Conservation (phyloP, 2,797 vertebrate species). For the Acanthurus tractus region DNA sequence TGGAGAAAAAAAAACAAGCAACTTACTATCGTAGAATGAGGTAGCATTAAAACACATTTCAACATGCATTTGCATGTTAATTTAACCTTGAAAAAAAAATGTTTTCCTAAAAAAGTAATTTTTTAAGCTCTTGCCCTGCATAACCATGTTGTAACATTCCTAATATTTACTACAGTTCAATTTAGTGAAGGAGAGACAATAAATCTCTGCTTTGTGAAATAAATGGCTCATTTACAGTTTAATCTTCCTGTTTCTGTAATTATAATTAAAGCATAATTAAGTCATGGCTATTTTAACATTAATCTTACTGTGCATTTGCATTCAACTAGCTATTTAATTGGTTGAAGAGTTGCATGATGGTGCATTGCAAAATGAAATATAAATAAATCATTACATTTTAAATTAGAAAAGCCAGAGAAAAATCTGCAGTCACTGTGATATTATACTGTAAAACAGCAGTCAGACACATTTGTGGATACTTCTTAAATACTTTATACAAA, state of each 20-base stretch:
- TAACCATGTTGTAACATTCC: no score
- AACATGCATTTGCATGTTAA: no score
- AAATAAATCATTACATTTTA: not conserved
- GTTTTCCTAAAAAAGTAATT: no score
- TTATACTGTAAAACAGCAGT: not conserved
- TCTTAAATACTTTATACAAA: conserved; percentile 83
- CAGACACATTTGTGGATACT: conserved; percentile 16
- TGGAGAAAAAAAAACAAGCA: no score
- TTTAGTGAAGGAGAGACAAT: not conserved
- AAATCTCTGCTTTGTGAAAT: not conserved
- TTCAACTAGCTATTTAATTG: not conserved
- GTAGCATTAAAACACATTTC: no score
- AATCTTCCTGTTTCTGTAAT: no score
- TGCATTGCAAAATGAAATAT: not conserved
- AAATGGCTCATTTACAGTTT: not conserved
- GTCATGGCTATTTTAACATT: not conserved
- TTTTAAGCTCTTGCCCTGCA: no score
- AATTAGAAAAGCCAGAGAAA: not conserved
- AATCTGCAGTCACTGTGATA: not conserved
- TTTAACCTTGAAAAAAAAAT: no score
- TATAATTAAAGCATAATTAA: not conserved
- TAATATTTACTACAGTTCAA: no score
- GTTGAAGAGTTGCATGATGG: not conserved
- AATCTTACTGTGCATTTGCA: not conserved
- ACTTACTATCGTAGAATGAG: no score